These are phyloP conservation scores for Trissolcus brochymenae DNA, from an alignment of 2,888 invertebrate species.

Conservation along the genomic window DNA sequence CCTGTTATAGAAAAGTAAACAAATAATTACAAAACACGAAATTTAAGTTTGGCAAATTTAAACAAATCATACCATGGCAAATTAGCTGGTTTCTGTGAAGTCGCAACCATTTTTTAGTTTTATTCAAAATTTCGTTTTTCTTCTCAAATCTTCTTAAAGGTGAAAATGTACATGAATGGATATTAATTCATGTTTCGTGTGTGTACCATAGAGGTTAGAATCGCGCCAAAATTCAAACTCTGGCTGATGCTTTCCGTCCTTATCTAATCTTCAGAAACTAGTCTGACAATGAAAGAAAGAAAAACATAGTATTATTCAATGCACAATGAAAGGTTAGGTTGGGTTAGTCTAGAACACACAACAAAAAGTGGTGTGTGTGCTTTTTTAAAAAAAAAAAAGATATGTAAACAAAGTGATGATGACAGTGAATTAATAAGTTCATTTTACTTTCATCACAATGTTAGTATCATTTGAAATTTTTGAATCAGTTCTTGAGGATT, in stretches of 20 bases:
- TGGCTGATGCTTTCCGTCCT: too few relatives aligned
- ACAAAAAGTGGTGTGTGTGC: too few relatives aligned
- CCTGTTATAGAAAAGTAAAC: slow-evolving; percentile 78
- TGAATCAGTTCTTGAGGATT: slow-evolving; percentile 12
- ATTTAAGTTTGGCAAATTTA: slow-evolving; percentile 5
- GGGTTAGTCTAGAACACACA: background rate
- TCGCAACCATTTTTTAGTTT: slow-evolving; percentile 22
- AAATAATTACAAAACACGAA: background rate
- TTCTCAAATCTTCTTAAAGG: too few relatives aligned
- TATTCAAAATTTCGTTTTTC: background rate
- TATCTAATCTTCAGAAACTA: too few relatives aligned
- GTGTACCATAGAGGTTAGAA: slow-evolving; percentile 3
- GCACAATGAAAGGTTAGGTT: background rate
- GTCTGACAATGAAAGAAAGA: too few relatives aligned
- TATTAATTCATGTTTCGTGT: background rate
- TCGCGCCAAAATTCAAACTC: slow-evolving; percentile 7
- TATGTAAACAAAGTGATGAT: too few relatives aligned
- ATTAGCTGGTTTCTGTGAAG: slow-evolving; percentile 7
- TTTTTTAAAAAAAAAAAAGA: background rate
- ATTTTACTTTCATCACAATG: slow-evolving; percentile 6
- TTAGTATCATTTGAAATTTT: slow-evolving; percentile 22
- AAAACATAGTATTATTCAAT: too few relatives aligned
- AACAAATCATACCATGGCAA: slow-evolving; percentile 21
- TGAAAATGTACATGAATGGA: too few relatives aligned
- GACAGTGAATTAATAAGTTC: background rate